A percentile compares a stretch with the other conserved stretches of the same genome.
Conservation (phyloP, 2,797 vertebrate genomes). For the Enteromius thamalakanensis region DNA sequence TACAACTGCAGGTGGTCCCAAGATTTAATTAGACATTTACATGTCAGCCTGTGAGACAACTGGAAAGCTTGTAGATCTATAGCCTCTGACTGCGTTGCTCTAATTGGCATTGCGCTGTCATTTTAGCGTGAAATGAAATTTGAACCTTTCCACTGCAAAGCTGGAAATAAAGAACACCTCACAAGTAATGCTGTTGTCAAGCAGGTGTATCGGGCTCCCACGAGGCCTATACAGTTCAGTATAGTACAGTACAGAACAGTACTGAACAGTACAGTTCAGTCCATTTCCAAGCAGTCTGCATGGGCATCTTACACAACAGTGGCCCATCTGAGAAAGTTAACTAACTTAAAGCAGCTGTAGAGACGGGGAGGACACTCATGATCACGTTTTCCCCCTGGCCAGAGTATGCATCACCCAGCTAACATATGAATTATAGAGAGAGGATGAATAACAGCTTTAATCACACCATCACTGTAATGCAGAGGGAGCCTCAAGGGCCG, state of each 20-base stretch:
- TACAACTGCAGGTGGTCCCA: constrained; percentile 23
- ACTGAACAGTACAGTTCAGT: constrained; percentile 10
- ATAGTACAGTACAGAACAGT: too few relatives aligned
- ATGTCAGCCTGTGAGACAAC: constrained; percentile 37
- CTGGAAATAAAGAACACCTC: neutral
- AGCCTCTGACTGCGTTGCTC: constrained; percentile 6
- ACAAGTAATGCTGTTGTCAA: neutral
- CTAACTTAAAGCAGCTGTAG: constrained; percentile 30
- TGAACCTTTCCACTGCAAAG: neutral
- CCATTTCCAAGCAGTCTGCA: constrained; percentile 13
- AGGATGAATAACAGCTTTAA: neutral
- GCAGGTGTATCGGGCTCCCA: neutral
- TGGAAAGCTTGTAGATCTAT: constrained; percentile 25
- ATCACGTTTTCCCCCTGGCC: neutral
- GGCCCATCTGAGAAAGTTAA: constrained; percentile 1
- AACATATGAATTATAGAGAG: constrained; percentile 22
- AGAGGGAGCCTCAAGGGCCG: neutral
- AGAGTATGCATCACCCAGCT: neutral
- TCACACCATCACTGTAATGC: neutral
- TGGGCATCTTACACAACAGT: constrained; percentile 22
- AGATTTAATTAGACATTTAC: constrained; percentile 52
- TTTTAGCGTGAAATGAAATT: neutral
- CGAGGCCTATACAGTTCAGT: neutral
- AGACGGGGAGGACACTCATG: neutral
- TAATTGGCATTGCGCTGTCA: constrained; percentile 32